Conservation (phyloP, 2,113 vertebrate genomes). For the Spilogale gracilis region DNA sequence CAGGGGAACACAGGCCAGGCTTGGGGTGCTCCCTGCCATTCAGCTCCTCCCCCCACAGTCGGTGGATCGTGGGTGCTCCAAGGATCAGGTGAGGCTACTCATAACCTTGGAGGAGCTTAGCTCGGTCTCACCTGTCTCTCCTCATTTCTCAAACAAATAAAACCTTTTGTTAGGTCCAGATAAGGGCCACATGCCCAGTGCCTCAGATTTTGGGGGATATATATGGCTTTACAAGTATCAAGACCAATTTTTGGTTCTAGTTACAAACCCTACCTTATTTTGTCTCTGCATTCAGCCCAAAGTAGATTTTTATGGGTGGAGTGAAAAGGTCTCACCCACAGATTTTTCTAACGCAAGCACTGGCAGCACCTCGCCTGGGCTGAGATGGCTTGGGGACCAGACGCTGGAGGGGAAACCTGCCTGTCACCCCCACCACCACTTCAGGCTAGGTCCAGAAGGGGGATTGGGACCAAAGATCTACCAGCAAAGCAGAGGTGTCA, state of each 20-base stretch:
- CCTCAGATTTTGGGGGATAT: background rate
- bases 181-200: background rate
- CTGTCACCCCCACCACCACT: rapidly evolving
- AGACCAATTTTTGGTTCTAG: background rate
- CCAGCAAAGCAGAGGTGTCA: rapidly evolving
- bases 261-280: background rate
- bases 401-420: background rate
- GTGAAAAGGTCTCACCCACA: background rate
- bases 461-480: rapidly evolving
- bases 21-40: background rate
- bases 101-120: background rate
- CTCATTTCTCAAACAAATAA: background rate
- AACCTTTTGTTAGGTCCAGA: background rate
- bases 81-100: background rate
- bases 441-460: background rate
- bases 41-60: background rate
- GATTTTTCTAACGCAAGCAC: slow-evolving; percentile 10
- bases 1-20: background rate
- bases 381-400: background rate
- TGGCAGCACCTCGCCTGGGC: background rate
- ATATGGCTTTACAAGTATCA: background rate
- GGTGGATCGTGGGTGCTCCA: background rate
- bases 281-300: background rate
- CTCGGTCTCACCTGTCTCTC: no score
- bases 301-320: slow-evolving; percentile 44